Evolutionary conservation across 92 coral and sea anemone species (phyloP).

Genomic region (Blastomussa wellsi): DNA sequence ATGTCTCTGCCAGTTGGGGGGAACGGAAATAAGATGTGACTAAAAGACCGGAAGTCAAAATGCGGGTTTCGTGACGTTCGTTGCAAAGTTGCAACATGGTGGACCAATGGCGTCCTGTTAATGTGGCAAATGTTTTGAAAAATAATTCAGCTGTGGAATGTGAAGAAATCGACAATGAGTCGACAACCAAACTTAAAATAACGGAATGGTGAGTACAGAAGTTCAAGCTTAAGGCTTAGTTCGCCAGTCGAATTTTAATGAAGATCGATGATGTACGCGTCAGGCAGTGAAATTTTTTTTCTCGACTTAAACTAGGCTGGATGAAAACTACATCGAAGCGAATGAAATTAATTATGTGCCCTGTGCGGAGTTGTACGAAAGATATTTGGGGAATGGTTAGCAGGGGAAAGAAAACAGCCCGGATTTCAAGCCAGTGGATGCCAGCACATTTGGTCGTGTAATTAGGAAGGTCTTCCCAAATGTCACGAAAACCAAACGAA

Average conservation of each 20-base stretch:
- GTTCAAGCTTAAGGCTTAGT: background rate
- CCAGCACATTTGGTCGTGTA: background rate
- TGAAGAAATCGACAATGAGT: too few species aligned
- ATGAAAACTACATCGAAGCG: background rate
- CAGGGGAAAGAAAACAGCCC: background rate
- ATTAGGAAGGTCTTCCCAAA: background rate
- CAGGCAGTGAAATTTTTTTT: background rate
- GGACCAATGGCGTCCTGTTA: background rate
- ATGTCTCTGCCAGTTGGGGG: background rate
- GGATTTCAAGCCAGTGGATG: background rate
- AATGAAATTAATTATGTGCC: background rate
- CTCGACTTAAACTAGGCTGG: conserved; percentile 1
- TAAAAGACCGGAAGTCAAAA: background rate
- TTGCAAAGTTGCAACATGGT: background rate
- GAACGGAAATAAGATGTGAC: background rate
- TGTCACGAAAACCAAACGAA: background rate
- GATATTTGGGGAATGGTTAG: background rate
- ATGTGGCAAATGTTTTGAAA: background rate
- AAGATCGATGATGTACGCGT: background rate
- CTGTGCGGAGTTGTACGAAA: background rate
- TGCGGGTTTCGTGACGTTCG: background rate
- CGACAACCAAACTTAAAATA: background rate
- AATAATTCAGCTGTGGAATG: background rate
- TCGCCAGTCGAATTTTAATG: background rate
- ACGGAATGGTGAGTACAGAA: background rate